Conservation (phyloP, 2,113 vertebrate species). For the Damaliscus lunatus region DNA sequence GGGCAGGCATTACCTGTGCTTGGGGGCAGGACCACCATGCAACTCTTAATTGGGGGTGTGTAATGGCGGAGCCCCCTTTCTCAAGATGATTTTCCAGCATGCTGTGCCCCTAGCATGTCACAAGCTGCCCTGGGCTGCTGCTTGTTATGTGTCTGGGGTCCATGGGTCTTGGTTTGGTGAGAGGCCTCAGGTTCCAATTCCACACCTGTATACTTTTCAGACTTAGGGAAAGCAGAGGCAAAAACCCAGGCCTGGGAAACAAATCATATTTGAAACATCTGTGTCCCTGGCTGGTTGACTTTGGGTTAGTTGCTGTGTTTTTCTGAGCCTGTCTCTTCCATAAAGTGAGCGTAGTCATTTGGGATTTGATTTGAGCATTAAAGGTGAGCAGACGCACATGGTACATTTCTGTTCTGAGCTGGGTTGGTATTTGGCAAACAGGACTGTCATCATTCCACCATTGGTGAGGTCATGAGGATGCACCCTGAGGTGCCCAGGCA, state of each 20-base stretch:
- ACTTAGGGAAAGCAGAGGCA: background rate
- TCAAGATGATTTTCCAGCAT: background rate
- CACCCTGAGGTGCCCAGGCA: rapidly evolving
- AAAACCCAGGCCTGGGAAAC: background rate
- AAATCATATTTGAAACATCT: rapidly evolving
- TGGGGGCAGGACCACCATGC: rapidly evolving
- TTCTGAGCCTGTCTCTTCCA: background rate
- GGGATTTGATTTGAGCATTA: background rate
- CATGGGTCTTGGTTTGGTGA: background rate
- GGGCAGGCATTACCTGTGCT: background rate
- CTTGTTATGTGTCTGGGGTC: background rate
- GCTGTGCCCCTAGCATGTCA: background rate
- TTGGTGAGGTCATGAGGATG: background rate
- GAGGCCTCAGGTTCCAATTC: background rate
- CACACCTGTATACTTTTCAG: background rate
- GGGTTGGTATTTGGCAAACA: background rate
- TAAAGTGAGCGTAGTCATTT: rapidly evolving
- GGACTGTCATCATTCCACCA: rapidly evolving
- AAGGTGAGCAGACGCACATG: rapidly evolving
- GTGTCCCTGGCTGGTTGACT: background rate
- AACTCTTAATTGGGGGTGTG: rapidly evolving
- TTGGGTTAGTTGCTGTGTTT: too few relatives aligned
- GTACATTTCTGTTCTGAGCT: background rate
- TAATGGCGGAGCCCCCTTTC: background rate
- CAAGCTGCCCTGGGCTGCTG: background rate